Evolutionary conservation across 2,888 invertebrate species (phyloP).

Genomic region (Campaea margaritaria): DNA sequence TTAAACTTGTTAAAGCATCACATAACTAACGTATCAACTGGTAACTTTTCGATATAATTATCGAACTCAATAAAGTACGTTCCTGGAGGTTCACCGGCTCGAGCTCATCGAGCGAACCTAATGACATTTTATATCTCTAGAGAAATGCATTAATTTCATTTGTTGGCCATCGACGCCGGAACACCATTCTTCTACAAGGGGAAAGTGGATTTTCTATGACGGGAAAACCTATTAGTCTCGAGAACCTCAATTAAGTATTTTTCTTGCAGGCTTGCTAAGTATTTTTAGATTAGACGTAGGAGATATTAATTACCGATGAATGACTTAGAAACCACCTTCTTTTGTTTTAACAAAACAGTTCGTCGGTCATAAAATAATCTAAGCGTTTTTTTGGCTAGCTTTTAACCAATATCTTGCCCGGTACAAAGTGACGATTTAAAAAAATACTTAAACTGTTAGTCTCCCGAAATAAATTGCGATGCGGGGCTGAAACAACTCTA

Average conservation of each 20-base stretch:
- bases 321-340: too few relatives aligned
- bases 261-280: slow-evolving; percentile 32
- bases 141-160: slow-evolving; percentile 84
- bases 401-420: too few relatives aligned
- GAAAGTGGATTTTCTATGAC: slow-evolving; percentile 72
- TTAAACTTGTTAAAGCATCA: too few relatives aligned
- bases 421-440: too few relatives aligned
- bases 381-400: too few relatives aligned
- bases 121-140: slow-evolving; percentile 83
- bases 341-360: too few relatives aligned
- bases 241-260: slow-evolving; percentile 52
- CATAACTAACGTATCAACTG: background rate
- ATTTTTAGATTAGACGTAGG: slow-evolving; percentile 2
- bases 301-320: background rate
- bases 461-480: too few relatives aligned
- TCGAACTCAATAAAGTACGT: slow-evolving; percentile 60
- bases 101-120: slow-evolving; percentile 79
- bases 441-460: too few relatives aligned
- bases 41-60: slow-evolving; percentile 26
- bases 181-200: slow-evolving; percentile 61
- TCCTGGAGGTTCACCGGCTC: slow-evolving; percentile 58
- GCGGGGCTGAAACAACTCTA: too few relatives aligned
- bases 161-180: slow-evolving; percentile 77
- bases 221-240: slow-evolving; percentile 67
- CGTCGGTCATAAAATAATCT: too few relatives aligned